Percentiles rank a stretch among this genome's conserved stretches.
Evolutionary conservation across 2,888 invertebrate species (phyloP).

Genomic region (Cephus spinipes): DNA sequence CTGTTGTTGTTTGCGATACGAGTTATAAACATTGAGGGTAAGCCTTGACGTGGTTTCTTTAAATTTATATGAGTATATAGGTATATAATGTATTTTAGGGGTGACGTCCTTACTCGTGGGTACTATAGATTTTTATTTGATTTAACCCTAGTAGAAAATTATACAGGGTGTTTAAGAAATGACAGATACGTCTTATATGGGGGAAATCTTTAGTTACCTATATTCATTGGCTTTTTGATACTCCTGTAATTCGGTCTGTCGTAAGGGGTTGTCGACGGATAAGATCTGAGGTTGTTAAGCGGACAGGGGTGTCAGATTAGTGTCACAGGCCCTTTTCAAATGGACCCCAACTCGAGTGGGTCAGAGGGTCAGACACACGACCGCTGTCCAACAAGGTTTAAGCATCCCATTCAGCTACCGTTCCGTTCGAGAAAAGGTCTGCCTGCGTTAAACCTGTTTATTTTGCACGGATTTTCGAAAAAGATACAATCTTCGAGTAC

Average conservation of each 20-base stretch:
- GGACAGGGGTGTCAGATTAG: constrained; percentile 50
- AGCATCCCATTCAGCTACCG: constrained; percentile 12
- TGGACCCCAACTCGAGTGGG: constrained; percentile 37
- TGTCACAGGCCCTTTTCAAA: constrained; percentile 41
- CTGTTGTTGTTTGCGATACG: background rate
- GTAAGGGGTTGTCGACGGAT: constrained; percentile 32
- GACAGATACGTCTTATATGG: background rate
- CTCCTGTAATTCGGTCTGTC: constrained; percentile 14
- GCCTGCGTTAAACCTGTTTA: constrained; percentile 51
- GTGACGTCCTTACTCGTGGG: background rate
- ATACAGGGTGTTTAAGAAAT: background rate
- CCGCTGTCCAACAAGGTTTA: constrained; percentile 42
- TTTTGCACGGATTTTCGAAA: constrained; percentile 35
- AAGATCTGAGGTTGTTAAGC: constrained; percentile 40
- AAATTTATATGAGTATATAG: background rate
- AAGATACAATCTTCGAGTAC: constrained; percentile 7
- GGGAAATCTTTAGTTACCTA: background rate
- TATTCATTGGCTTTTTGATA: constrained; percentile 15
- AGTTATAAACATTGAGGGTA: background rate
- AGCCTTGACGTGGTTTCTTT: background rate
- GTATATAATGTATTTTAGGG: background rate
- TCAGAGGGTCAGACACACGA: constrained; percentile 51
- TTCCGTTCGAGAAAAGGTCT: background rate
- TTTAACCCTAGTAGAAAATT: background rate
- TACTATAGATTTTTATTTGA: background rate